Base-by-base conservation (phyloP, 2,113 vertebrate species). In the Thunnus maccoyii region DNA sequence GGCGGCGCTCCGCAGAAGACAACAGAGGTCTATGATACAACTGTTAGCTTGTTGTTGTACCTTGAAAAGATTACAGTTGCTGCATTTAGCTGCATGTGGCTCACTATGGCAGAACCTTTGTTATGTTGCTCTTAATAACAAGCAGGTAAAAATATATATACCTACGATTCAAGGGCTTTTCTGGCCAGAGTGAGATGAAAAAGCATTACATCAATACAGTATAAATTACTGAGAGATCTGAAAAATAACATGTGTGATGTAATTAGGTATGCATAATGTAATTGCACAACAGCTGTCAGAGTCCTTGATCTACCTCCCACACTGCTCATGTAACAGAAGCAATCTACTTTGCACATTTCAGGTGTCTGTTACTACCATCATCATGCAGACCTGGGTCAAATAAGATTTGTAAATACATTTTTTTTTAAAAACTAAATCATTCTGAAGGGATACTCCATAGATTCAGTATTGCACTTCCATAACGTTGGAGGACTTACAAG, bases 251-350 rank as follows among this genome's bases (percentile, higher is more conserved):
- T 0, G 5, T 27, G 60, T 64, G 48, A 76, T 55, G 70, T 54
- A 64, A 77, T 61, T 66, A 78, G 8, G 57, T 66, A 57, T 32
- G 65, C 50, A 77, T 81, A 76, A 83, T 72, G 61, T 17, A 65
- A 76, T n/a, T 75, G 27, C 25, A 78, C 62, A 70, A 72, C 79
- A 50, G 18, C 71, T 88, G 72, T 65, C 60, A 71, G 20, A 58
- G 80, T 72, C 72, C 56, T 86, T 65, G 51, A 65, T 74, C 14
- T 17, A 41, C 41, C 67, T 54, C 80, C 67, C 75, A 70, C 71
- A 63, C 41, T n/a, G 67, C 44, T 60, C 15, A 10, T 50, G 57
- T 18, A 76, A 86, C 20, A 46, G 46, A 70, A 32, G 30, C n/a
- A 51, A 56, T 63, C 15, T 18, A 20, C 51, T 52, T 61, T 51